Conservation (phyloP, 2,797 vertebrate genomes). For the Danionella dracula region DNA sequence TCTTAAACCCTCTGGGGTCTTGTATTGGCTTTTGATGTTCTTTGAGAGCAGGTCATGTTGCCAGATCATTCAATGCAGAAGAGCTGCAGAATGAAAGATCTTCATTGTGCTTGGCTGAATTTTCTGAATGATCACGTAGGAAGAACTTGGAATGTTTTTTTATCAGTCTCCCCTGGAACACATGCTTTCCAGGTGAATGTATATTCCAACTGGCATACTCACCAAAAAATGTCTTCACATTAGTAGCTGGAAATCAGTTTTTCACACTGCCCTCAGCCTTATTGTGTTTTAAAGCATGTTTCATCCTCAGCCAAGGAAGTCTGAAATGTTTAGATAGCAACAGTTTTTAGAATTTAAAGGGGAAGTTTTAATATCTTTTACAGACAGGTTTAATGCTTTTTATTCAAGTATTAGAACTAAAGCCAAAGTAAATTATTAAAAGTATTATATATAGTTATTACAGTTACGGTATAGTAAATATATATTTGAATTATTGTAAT, state of each 20-base stretch:
- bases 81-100: conserved; percentile 60
- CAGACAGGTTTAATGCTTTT: too few relatives aligned
- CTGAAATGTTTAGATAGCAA: too few relatives aligned
- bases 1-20: conserved; percentile 7
- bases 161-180: conserved; percentile 10
- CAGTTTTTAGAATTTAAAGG: too few relatives aligned
- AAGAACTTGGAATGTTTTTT: conserved; percentile 22
- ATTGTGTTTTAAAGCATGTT: too few relatives aligned
- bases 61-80: conserved; percentile 55
- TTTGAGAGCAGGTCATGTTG: conserved; percentile 7
- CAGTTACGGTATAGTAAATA: too few relatives aligned
- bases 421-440: too few relatives aligned
- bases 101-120: conserved; percentile 64
- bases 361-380: too few relatives aligned
- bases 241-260: not conserved
- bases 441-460: too few relatives aligned
- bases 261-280: not conserved
- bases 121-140: conserved; percentile 36
- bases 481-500: too few relatives aligned
- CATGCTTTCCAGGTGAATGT: not conserved
- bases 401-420: too few relatives aligned
- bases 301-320: too few relatives aligned
- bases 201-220: not conserved
- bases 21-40: conserved; percentile 23
- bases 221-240: not conserved